Conservation (phyloP, 23 tunicate genomes). For the Styela clava region DNA sequence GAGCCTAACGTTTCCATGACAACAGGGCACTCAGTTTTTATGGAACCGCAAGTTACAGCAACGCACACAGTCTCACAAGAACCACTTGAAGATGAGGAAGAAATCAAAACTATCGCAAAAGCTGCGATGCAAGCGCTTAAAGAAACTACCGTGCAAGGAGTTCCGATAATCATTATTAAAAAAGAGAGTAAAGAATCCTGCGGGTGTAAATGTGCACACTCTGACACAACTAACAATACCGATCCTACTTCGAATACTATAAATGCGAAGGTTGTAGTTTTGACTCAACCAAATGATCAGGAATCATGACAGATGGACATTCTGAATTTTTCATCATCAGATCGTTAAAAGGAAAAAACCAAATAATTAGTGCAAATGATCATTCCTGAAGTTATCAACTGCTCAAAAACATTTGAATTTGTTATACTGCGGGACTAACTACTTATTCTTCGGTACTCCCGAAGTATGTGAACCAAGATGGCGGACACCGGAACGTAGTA, state of each 20-base stretch:
- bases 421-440: no score
- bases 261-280: slow-evolving; percentile 19
- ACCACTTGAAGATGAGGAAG: slow-evolving; percentile 26
- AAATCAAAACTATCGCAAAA: slow-evolving; percentile 42
- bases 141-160: slow-evolving; percentile 41
- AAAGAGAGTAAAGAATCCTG: slow-evolving; percentile 65
- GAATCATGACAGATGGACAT: not conserved
- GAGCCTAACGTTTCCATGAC: not conserved
- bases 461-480: no score
- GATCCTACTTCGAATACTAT: not conserved
- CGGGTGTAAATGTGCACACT: slow-evolving; percentile 52
- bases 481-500: no score
- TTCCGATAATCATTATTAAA: slow-evolving; percentile 79
- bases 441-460: no score
- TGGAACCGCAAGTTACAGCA: not conserved
- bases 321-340: not conserved
- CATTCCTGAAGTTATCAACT: no score
- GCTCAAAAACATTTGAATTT: no score
- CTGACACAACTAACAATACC: not conserved
- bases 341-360: no score
- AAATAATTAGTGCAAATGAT: no score
- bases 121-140: slow-evolving; percentile 72
- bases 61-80: not conserved
- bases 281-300: not conserved
- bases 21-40: not conserved